These are phyloP conservation scores for Agonopterix subpropinquella DNA, from an alignment of 2,888 invertebrate species.

Conservation along the genomic window DNA sequence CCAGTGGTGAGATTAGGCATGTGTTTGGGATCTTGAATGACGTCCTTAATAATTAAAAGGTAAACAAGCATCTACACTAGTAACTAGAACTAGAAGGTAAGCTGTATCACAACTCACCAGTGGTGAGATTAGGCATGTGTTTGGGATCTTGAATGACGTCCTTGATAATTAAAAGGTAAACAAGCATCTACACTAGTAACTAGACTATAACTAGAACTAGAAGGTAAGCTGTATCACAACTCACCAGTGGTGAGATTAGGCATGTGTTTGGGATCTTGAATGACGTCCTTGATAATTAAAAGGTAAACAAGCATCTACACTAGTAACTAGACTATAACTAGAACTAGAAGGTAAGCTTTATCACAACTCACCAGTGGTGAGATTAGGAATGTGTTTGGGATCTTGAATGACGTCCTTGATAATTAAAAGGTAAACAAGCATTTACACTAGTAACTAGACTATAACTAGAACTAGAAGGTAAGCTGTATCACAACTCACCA, in stretches of 20 bases:
- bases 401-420: constrained; percentile 84
- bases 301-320: too few relatives aligned
- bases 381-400: constrained; percentile 81
- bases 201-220: too few relatives aligned
- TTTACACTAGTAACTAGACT: too few relatives aligned
- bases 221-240: constrained; percentile 4
- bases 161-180: constrained; percentile 48
- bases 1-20: constrained; percentile 77
- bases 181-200: too few relatives aligned
- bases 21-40: constrained; percentile 84
- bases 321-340: too few relatives aligned
- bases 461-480: too few relatives aligned
- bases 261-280: constrained; percentile 84
- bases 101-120: constrained; percentile 41
- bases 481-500: constrained; percentile 37
- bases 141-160: constrained; percentile 85
- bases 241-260: constrained; percentile 74
- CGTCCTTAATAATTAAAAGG: constrained; percentile 70
- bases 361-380: constrained; percentile 57
- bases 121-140: constrained; percentile 78
- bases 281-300: constrained; percentile 76
- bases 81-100: too few relatives aligned
- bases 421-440: too few relatives aligned
- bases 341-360: too few relatives aligned
- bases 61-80: too few relatives aligned